Conservation (phyloP, 2,113 vertebrate genomes). For the Hydrochoerus hydrochaeris region DNA sequence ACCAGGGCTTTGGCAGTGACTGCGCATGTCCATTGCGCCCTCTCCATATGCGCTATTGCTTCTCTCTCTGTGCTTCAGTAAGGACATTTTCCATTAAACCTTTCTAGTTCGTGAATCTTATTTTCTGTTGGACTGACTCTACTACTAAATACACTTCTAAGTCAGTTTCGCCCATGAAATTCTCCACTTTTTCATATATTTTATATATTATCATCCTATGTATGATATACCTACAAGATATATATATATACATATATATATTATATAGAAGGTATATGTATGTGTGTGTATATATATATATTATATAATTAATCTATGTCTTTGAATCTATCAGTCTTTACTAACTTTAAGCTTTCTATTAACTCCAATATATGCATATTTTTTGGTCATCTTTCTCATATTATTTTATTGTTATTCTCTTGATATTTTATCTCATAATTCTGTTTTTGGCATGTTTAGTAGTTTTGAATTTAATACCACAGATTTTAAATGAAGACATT, state of each 20-base stretch:
- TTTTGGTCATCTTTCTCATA: neutral
- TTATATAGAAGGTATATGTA: too few species aligned
- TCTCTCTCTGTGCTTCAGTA: neutral
- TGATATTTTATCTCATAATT: neutral
- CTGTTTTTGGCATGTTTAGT: neutral
- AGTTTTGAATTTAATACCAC: neutral
- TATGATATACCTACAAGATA: neutral
- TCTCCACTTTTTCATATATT: neutral
- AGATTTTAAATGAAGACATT: neutral
- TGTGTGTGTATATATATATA: too few species aligned
- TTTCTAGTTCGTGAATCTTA: neutral
- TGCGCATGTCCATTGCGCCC: neutral
- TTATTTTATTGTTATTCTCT: neutral
- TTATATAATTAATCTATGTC: neutral
- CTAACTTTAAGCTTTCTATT: neutral
- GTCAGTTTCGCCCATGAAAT: slow-evolving; percentile 41
- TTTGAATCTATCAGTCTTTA: neutral
- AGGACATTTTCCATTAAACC: neutral
- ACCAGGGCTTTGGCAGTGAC: neutral
- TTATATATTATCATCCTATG: neutral
- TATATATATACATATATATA: too few species aligned
- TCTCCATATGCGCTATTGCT: neutral
- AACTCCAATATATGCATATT: neutral
- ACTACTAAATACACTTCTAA: neutral
- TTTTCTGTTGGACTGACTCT: slow-evolving; percentile 10